These are phyloP conservation scores for Lycopodina hypogea DNA, from an alignment of 37 sponge, comb jelly and placozoan genomes.

Conservation along the genomic window DNA sequence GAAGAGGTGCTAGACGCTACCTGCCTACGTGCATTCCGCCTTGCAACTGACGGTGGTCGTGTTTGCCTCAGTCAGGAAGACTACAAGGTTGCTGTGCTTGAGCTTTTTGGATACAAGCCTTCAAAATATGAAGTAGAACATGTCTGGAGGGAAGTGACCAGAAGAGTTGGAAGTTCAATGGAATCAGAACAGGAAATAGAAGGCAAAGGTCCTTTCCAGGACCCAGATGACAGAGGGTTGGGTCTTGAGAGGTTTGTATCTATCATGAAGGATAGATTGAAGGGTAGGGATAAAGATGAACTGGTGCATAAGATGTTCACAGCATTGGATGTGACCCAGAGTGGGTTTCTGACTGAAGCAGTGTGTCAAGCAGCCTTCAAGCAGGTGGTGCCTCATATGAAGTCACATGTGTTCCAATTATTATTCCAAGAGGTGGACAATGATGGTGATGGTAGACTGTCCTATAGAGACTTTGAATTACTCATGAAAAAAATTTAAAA, in stretches of 20 bases:
- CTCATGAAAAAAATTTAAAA: constrained; percentile 34
- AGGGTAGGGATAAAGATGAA: constrained; percentile 27
- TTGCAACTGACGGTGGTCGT: constrained; percentile 34
- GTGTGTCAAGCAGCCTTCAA: constrained; percentile 45
- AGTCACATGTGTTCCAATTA: constrained; percentile 9
- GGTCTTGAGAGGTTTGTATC: constrained; percentile 22
- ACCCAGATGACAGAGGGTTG: background rate
- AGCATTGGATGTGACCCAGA: constrained; percentile 55
- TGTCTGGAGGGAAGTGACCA: constrained; percentile 9
- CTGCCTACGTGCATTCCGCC: constrained; percentile 38
- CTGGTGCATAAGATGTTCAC: constrained; percentile 59
- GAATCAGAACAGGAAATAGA: too few species aligned
- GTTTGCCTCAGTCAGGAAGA: constrained; percentile 51
- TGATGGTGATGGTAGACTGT: constrained; percentile 57
- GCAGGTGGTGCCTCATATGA: constrained; percentile 28
- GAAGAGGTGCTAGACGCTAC: background rate
- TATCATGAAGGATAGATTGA: constrained; percentile 31
- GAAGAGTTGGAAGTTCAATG: background rate
- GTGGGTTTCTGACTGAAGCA: constrained; percentile 49
- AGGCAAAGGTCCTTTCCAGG: too few species aligned
- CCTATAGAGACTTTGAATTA: constrained; percentile 71
- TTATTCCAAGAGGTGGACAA: constrained; percentile 57
- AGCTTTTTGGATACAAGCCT: constrained; percentile 76
- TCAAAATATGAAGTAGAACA: constrained; percentile 50
- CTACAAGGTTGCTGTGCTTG: constrained; percentile 68